Evolutionary conservation across 2,888 invertebrate genomes (phyloP), one percentile per base, ranked within the genome.

Genomic region (Tinea trinotella): DNA sequence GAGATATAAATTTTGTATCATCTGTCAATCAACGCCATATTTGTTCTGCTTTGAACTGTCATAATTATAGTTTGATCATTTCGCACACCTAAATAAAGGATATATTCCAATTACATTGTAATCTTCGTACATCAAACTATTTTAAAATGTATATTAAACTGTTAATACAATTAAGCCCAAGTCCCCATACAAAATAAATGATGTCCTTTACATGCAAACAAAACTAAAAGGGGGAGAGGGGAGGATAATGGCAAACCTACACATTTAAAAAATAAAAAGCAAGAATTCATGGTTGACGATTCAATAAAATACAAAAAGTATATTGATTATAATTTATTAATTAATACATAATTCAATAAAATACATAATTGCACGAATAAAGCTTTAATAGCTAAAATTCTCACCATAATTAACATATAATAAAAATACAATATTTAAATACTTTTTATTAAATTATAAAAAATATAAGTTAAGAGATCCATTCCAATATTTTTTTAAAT

Each of bases 191-290:
- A n/a, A n/a, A n/a, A n/a, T n/a, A n/a, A n/a, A n/a, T n/a, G n/a
- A n/a, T n/a, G n/a, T n/a, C n/a, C n/a, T n/a, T n/a, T 30, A 59
- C 69, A 70, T 70, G 71, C 69, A 71, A 70, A 71, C 64, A 67
- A 59, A 71, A 66, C 12, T 4, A 40, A 40, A 40, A 40, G 6
- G 17, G 40, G 40, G 40, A 30, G 58, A 44, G 17, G 36, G 61
- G 56, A 57, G 62, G 76, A 77, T 79, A 79, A 71, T 83, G 85
- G 85, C 85, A 85, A 85, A 85, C 85, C 83, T 83, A 73, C 79
- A 85, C 85, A 83, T 83, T 70, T 64, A 83, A 82, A 53, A 54
- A 34, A 64, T 71, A 74, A 68, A 61, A 72, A 70, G 68, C 68
- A 64, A 60, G 50, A 57, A 59, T 40, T 58, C 66, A 64, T 68